Evolutionary conservation across 2,113 vertebrate genomes (phyloP).

Genomic region (Probosciger aterrimus): DNA sequence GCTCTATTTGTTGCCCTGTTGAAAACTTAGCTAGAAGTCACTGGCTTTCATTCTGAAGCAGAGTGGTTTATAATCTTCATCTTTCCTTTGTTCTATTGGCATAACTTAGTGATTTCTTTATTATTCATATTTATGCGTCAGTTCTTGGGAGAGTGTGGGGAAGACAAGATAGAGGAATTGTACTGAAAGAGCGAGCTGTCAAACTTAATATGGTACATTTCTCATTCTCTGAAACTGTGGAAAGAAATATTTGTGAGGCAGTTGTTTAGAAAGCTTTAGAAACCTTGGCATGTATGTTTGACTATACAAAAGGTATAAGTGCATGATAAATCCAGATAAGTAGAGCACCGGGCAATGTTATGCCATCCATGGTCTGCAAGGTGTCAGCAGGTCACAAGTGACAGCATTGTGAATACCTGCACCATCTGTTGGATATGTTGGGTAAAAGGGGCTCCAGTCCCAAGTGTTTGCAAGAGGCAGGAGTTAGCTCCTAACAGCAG

Average conservation of each 20-base stretch:
- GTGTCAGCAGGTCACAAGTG: neutral
- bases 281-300: neutral
- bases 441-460: neutral
- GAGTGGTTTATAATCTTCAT: neutral
- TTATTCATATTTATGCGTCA: neutral
- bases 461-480: neutral
- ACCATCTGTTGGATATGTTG: neutral
- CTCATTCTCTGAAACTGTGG: neutral
- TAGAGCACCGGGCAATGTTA: neutral
- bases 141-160: neutral
- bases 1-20: neutral
- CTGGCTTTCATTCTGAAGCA: constrained; percentile 12
- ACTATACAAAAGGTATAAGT: neutral
- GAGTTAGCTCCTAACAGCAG: neutral
- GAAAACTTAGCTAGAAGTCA: constrained; percentile 9
- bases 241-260: neutral
- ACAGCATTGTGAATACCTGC: too few species aligned
- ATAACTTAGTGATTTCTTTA: constrained; percentile 14
- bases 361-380: neutral
- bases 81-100: constrained; percentile 4
- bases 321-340: neutral
- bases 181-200: neutral
- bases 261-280: constrained; percentile 13
- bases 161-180: constrained; percentile 15
- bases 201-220: neutral